Base-by-base conservation (phyloP, 1,140 invertebrate genomes). In the Drusus annulatus region DNA sequence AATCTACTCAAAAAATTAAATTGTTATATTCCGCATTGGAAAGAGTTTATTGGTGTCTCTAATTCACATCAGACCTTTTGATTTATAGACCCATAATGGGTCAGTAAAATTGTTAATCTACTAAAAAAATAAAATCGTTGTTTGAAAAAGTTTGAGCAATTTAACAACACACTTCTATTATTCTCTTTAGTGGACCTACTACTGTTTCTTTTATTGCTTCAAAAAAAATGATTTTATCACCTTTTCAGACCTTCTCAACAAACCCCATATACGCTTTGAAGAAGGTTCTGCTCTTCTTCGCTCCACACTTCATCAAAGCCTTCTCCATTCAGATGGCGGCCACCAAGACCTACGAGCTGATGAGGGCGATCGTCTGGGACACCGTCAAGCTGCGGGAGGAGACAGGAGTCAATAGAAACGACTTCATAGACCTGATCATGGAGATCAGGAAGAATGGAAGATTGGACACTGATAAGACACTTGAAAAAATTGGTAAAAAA, bases 361-460 rank as follows among this genome's bases (percentile, higher is more conserved):
- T 90, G 65, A 86, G 79, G 0, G 84, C 85, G 2, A 74, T 85
- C 5, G 82, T 90, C 2, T 84, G 84, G 16, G 83, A 88, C 0
- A 88, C 85, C 0, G 85, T 90, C 1, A 82, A 86, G 16, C 84
- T 87, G 28, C 85, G 90, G 21, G 85, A 86, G 19, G 83, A 87
- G 16, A 85, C 87, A 60, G 85, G 86, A 17, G 58, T 88, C 0
- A 25, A 73, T 4, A 84, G 88, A 15, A 86, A 89, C 0, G 90
- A 91, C 76, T 90, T 91, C 25, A 81, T 90, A 13, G 86, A 90
- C 36, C 65, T 88, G 21, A 78, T 91, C 0, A 85, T 88, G 21
- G 85, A 88, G 8, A 76, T 90, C 5, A 85, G 86, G 51, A 85
- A 88, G 45, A 84, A 87, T 50, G 83, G 84, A 36, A 60, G 81